Percentiles rank a stretch among this genome's conserved stretches.
These are phyloP conservation scores for Silurus meridionalis DNA, from an alignment of 2,113 vertebrate genomes.

Conservation along the genomic window DNA sequence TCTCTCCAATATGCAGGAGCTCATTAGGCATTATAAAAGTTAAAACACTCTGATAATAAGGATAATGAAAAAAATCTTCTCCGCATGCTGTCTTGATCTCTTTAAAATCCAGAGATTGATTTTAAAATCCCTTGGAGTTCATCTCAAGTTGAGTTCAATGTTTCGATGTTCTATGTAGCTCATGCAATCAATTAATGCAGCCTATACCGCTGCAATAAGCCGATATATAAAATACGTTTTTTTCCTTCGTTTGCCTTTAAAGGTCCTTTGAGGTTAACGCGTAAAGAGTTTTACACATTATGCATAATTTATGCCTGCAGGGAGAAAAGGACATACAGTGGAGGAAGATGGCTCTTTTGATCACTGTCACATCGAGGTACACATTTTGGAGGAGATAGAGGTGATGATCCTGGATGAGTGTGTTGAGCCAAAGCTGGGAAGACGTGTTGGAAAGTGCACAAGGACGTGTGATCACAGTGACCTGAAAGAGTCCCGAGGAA, in stretches of 20 bases:
- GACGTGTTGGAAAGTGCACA: constrained; percentile 26
- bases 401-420: background rate
- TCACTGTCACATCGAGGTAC: constrained; percentile 21
- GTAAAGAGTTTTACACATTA: constrained; percentile 29
- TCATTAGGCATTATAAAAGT: background rate
- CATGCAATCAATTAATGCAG: constrained; percentile 44
- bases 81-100: background rate
- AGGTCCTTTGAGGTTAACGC: constrained; percentile 47
- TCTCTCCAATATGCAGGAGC: background rate
- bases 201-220: constrained; percentile 38
- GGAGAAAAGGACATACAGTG: constrained; percentile 30
- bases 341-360: constrained; percentile 40
- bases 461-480: background rate
- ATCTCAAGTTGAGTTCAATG: background rate
- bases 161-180: background rate
- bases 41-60: background rate
- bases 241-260: constrained; percentile 46
- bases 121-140: background rate
- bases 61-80: background rate
- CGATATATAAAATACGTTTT: constrained; percentile 13
- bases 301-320: constrained; percentile 47
- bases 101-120: constrained; percentile 5
- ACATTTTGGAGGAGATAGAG: background rate
- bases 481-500: background rate
- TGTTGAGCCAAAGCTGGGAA: constrained; percentile 10